Evolutionary conservation across 2,888 invertebrate genomes (phyloP).

Genomic region (Leptopilina drosophilae): DNA sequence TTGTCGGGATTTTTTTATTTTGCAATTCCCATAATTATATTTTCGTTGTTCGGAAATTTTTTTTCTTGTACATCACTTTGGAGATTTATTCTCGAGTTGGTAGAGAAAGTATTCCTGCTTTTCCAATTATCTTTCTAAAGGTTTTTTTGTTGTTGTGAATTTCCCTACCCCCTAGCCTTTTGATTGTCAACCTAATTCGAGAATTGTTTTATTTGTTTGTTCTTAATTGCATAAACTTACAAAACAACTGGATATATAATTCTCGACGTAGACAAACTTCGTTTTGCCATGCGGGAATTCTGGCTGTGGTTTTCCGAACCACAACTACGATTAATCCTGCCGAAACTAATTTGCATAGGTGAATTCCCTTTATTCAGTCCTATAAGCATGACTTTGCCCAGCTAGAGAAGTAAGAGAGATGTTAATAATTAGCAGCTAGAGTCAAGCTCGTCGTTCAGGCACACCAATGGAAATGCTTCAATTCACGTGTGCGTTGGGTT

Average conservation of each 20-base stretch:
- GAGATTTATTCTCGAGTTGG: background rate
- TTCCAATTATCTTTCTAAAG: constrained; percentile 10
- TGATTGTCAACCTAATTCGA: background rate
- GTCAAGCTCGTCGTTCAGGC: constrained; percentile 41
- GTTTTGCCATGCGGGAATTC: constrained; percentile 53
- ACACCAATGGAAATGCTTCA: constrained; percentile 32
- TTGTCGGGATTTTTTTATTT: background rate
- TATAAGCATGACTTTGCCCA: constrained; percentile 57
- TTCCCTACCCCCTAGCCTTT: constrained; percentile 1
- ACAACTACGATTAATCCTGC: constrained; percentile 68
- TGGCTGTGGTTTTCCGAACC: constrained; percentile 55
- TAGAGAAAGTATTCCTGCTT: constrained; percentile 6
- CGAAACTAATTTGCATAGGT: constrained; percentile 70
- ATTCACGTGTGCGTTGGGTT: constrained; percentile 41
- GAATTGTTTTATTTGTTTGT: constrained; percentile 21
- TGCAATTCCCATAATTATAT: background rate
- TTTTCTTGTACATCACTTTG: background rate
- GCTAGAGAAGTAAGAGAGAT: constrained; percentile 51
- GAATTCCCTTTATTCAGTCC: constrained; percentile 64
- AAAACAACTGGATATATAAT: constrained; percentile 32
- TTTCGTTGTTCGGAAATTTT: background rate
- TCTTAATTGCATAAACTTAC: constrained; percentile 29
- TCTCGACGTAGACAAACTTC: constrained; percentile 44
- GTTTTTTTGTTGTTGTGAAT: background rate
- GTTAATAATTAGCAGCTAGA: constrained; percentile 59